A percentile compares a stretch with the other conserved stretches of the same genome.
These are phyloP conservation scores for Chrysina gloriosa DNA, from an alignment of 2,888 invertebrate species.

Conservation along the genomic window DNA sequence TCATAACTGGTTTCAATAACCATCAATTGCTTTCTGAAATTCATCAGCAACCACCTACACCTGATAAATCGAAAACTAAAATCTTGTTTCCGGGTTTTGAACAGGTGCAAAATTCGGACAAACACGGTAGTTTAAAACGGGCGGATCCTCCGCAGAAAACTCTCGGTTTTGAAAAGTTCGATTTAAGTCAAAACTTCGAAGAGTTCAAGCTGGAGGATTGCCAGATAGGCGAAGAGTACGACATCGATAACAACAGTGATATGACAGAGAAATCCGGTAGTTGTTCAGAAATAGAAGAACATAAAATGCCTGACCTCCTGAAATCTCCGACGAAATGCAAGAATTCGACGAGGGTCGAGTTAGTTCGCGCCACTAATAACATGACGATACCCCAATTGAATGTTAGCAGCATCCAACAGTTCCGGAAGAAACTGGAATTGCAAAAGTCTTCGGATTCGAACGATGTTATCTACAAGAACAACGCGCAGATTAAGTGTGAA, in stretches of 20 bases:
- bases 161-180: constrained; percentile 70
- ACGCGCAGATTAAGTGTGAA: constrained; percentile 51
- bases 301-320: constrained; percentile 44
- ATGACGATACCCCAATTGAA: constrained; percentile 55
- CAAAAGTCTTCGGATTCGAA: constrained; percentile 66
- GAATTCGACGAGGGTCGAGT: constrained; percentile 53
- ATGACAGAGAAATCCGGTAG: constrained; percentile 9
- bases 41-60: constrained; percentile 59
- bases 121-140: constrained; percentile 48
- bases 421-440: constrained; percentile 59
- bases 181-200: constrained; percentile 81
- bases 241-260: constrained; percentile 51
- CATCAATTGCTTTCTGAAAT: constrained; percentile 70
- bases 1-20: constrained; percentile 64
- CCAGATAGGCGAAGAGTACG: constrained; percentile 67
- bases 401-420: constrained; percentile 56
- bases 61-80: constrained; percentile 53
- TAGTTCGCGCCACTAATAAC: constrained; percentile 56
- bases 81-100: constrained; percentile 63
- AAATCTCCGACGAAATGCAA: constrained; percentile 41
- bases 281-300: constrained; percentile 40
- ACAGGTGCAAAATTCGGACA: constrained; percentile 61
- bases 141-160: constrained; percentile 42
- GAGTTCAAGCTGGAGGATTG: constrained; percentile 83
- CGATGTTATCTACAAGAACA: constrained; percentile 57